phyloP scores from a whole-genome alignment of 1,140 invertebrate genomes.

The Papilio helenus region DNA sequence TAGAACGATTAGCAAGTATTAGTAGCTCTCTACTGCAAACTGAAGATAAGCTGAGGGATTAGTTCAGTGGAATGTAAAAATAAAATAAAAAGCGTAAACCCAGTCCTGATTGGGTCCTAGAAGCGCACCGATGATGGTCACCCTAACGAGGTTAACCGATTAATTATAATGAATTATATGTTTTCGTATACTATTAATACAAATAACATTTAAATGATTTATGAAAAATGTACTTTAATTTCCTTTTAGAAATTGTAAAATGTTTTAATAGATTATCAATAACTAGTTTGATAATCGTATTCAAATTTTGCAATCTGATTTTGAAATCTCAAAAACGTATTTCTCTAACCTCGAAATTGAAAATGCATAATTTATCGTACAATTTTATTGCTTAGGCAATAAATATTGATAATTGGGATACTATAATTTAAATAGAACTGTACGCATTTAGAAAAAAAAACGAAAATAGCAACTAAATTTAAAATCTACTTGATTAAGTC shows the following conservation, averaged over 20 bases:
- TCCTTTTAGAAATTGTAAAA: neutral
- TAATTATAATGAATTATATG: constrained; percentile 1
- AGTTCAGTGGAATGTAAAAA: constrained; percentile 65
- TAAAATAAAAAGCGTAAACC: constrained; percentile 63
- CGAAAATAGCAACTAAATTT: too few relatives aligned
- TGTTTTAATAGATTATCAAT: neutral
- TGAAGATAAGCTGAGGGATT: constrained; percentile 72
- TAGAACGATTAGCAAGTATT: constrained; percentile 38
- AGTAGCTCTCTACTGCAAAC: constrained; percentile 61
- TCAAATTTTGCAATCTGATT: constrained; percentile 1
- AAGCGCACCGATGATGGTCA: constrained; percentile 33
- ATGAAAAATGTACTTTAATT: neutral
- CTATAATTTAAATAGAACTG: neutral
- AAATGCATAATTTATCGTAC: constrained; percentile 1
- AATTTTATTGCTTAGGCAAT: neutral
- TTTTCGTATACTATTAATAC: neutral
- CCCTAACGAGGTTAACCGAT: neutral
- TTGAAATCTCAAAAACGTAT: neutral
- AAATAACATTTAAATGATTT: constrained; percentile 7
- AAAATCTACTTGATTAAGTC: too few relatives aligned
- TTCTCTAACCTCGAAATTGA: neutral
- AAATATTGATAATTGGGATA: neutral
- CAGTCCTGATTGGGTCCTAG: constrained; percentile 59
- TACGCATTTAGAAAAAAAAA: neutral
- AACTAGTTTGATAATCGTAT: neutral